Evolutionary conservation across 2,113 vertebrate genomes (phyloP), one percentile per base, ranked within the genome.

Genomic region (Oxygymnocypris stewartii): DNA sequence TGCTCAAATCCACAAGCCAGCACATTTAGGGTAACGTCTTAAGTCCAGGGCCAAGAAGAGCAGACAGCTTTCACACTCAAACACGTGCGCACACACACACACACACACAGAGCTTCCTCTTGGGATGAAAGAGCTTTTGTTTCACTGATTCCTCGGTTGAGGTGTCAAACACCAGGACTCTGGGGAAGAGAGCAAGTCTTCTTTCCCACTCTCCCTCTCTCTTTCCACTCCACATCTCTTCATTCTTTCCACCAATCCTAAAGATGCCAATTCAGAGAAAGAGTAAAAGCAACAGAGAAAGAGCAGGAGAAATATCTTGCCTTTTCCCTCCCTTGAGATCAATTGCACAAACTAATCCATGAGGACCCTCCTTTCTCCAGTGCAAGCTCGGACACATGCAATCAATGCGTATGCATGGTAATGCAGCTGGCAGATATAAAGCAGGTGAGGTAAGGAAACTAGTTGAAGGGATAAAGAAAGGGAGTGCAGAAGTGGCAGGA

Each of bases 261-360:
- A 91, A 92, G 91, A 93, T 91, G 91, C 90, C 90, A 89, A 89
- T 92, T 92, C 89, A 90, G 87, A 88, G 76, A 61, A 83, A 67
- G 73, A 75, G 51, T 85, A 37, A 74, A 73, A 80, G 76, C 51
- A 49, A 65, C 44, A 47, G 54, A 79, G 51, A 61, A 78, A 85
- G 75, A 65, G 71, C 84, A 31, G 61, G 44, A 87, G 89, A 88
- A 28, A 51, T 90, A 86, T 87, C 89, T 88, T 88, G 89, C 85
- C 90, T 90, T 88, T 90, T 89, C 77, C 91, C 90, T 90, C 89
- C 93, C 90, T 89, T 87, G 90, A 92, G 92, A 94, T 94, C 93
- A 94, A 93, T 94, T 94, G 94, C 92, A 93, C 93, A 91, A 94
- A 94, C 93, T 91, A 93, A 90, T 93, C 91, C 86, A 89, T 88